These are phyloP conservation scores for Luffia ferchaultella DNA, from an alignment of 2,888 invertebrate species.

Conservation along the genomic window DNA sequence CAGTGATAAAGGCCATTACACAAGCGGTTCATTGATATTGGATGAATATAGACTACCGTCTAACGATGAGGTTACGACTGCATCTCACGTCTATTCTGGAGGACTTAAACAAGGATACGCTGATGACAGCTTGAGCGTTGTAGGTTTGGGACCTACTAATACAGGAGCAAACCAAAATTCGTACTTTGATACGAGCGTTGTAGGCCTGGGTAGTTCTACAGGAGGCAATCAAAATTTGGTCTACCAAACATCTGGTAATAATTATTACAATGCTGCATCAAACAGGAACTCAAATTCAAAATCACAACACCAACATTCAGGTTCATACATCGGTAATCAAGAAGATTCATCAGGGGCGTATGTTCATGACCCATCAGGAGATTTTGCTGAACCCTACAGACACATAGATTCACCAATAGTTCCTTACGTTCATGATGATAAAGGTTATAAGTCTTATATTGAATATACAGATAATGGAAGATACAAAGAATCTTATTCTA, in stretches of 20 bases:
- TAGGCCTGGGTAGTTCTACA: background rate
- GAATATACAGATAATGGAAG: conserved; percentile 32
- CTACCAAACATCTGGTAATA: no score
- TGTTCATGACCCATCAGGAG: conserved; percentile 53
- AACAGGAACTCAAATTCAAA: background rate
- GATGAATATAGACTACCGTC: conserved; percentile 50
- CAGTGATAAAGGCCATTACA: conserved; percentile 32
- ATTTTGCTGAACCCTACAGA: conserved; percentile 47
- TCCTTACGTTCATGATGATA: conserved; percentile 41
- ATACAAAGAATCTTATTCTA: conserved; percentile 23
- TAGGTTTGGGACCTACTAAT: background rate
- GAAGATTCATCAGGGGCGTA: conserved; percentile 48
- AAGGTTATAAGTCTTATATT: conserved; percentile 31
- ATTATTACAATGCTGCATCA: background rate
- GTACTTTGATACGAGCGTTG: no score
- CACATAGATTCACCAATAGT: conserved; percentile 39
- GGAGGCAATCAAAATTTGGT: no score
- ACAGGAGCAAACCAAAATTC: background rate
- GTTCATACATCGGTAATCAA: conserved; percentile 23
- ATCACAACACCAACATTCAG: conserved; percentile 12
- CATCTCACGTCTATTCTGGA: conserved; percentile 6
- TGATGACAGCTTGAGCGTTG: background rate
- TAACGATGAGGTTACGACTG: conserved; percentile 20
- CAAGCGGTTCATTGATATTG: conserved; percentile 47
- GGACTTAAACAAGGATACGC: background rate